Conservation (phyloP, 1,140 invertebrate genomes). For the Psilanteris sp. region DNA sequence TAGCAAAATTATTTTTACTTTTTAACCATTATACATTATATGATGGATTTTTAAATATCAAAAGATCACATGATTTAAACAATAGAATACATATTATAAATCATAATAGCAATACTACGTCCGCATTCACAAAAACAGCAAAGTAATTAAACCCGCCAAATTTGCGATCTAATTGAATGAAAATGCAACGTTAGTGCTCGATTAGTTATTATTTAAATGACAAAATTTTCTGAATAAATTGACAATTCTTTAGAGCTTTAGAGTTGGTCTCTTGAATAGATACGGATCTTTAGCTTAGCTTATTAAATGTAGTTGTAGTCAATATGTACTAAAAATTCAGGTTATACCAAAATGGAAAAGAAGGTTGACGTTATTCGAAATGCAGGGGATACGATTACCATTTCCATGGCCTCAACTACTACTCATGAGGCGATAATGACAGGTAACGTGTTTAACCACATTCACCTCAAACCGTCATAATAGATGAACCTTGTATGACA, state of each 20-base stretch:
- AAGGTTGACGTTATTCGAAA: conserved; percentile 81
- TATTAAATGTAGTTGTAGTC: conserved; percentile 69
- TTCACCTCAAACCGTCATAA: conserved; percentile 21
- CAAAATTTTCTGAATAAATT: too few relatives aligned
- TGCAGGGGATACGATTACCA: conserved; percentile 82
- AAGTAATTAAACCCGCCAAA: conserved; percentile 33
- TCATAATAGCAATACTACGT: conserved; percentile 3
- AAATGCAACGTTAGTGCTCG: conserved; percentile 15
- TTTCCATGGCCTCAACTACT: conserved; percentile 82
- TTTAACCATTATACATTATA: too few relatives aligned
- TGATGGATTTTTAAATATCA: neutral
- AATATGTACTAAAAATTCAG: conserved; percentile 78
- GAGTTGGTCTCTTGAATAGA: conserved; percentile 10
- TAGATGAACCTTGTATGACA: conserved; percentile 1
- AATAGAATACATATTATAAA: conserved; percentile 2
- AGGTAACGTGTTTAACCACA: conserved; percentile 77
- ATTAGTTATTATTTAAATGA: conserved; percentile 31
- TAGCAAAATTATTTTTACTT: too few relatives aligned
- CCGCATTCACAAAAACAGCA: conserved; percentile 30
- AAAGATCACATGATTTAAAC: conserved; percentile 3
- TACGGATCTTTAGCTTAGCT: conserved; percentile 61
- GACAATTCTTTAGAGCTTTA: conserved; percentile 17
- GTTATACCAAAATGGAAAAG: conserved; percentile 80
- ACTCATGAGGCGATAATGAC: conserved; percentile 83
- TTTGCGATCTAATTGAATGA: conserved; percentile 42